Evolutionary conservation across 35 echinoderm and acorn worm species (phyloP), one percentile per base, ranked within the genome.

Genomic region (Apostichopus californicus): DNA sequence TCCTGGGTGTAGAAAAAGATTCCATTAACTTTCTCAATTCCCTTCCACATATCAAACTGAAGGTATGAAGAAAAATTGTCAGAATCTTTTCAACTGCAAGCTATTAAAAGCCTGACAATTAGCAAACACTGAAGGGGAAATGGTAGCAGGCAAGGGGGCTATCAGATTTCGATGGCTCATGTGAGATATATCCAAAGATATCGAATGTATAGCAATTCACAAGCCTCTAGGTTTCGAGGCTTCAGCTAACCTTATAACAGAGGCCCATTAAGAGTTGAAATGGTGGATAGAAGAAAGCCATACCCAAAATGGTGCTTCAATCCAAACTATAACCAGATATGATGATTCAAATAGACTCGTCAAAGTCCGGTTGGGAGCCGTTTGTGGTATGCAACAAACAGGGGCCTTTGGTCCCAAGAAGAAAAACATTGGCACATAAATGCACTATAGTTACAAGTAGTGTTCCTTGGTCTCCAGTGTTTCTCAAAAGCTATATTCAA

Each of bases 351-450:
- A 79, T 71, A 86, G 63, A 93, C 52, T 79, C 81, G 9, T 92
- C 79, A 83, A 81, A 59, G 13, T 8, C 18, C 1, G 91, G 91
- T 2, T 79, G 92, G 12, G 92, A 9, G 91, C 68, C 1, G 26
- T 73, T 54, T 93, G 83, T 20, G 77, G 77, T 22, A 56, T 53
- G 55, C 56, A 72, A 34, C 20, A 86, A 78, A 88, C 71, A 28
- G 82, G 73, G 92, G 70, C 3, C 6, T 65, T 7, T 87, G 83
- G 92, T 87, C 92, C 1, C 8, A 87, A 5, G 10, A 78, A 26
- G 92, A 93, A 57, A 84, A 65, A 57, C 23, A 10, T 3, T 78
- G 23, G 26, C 83, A 93, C 71, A 87, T 93, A 81, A 93, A 93
- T 66, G 63, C 75, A 1, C 54, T 93, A 14, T 65, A 93, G 25